phyloP scores from a whole-genome alignment of 2,797 vertebrate species.

The Poecilia gillii region DNA sequence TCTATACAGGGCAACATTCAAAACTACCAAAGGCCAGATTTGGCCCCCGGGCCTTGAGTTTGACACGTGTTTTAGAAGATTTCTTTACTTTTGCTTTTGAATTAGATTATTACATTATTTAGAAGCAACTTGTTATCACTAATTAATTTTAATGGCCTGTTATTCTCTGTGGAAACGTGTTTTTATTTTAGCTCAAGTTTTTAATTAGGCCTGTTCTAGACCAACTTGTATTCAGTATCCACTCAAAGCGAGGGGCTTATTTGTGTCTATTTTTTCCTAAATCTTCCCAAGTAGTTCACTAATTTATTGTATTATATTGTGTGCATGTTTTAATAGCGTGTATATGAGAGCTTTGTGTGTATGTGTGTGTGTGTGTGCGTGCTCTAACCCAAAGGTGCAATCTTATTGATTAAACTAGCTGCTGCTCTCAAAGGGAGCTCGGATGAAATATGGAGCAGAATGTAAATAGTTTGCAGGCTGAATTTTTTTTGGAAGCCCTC shows the following conservation, averaged over 20 bases:
- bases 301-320: conserved; percentile 1
- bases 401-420: conserved; percentile 75
- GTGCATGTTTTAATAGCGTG: conserved; percentile 16
- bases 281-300: conserved; percentile 10
- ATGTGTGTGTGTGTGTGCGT: conserved; percentile 7
- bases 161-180: conserved; percentile 36
- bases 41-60: too few species aligned
- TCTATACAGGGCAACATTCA: too few species aligned
- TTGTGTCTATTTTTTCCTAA: conserved; percentile 38
- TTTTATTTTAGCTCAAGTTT: conserved; percentile 43
- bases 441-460: conserved; percentile 71
- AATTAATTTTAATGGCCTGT: conserved; percentile 46
- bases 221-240: conserved; percentile 47
- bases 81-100: neutral
- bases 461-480: conserved; percentile 67
- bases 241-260: conserved; percentile 46
- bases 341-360: neutral
- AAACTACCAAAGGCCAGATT: too few species aligned
- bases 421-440: conserved; percentile 60
- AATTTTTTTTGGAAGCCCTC: conserved; percentile 40
- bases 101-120: conserved; percentile 20
- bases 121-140: conserved; percentile 42
- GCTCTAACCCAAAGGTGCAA: conserved; percentile 59
- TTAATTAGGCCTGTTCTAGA: conserved; percentile 58
- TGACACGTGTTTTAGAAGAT: conserved; percentile 11